These are phyloP conservation scores for Steinernema feltiae DNA, from an alignment of 1,140 invertebrate species.

Conservation along the genomic window DNA sequence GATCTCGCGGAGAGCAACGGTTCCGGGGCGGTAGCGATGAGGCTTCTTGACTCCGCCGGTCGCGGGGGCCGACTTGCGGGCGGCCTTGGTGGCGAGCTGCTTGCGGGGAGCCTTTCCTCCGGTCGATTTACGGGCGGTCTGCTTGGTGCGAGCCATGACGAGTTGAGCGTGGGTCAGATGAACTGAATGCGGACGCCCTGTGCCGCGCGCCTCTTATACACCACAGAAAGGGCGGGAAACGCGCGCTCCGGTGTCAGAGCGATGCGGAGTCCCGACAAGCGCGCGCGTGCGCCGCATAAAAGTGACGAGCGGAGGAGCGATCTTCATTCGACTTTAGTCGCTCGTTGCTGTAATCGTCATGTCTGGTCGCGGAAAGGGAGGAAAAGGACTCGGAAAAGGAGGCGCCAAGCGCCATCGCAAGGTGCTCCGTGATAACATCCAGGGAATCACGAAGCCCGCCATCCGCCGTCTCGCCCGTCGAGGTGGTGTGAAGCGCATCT, in stretches of 20 bases:
- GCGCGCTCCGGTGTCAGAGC: too few relatives aligned
- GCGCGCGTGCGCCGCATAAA: neutral
- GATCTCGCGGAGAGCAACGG: too few relatives aligned
- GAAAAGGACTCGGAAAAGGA: slow-evolving; percentile 67
- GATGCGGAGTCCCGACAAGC: too few relatives aligned
- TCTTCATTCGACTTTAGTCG: neutral
- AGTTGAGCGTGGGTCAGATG: neutral
- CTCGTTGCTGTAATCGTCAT: slow-evolving; percentile 56
- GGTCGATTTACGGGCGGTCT: slow-evolving; percentile 7
- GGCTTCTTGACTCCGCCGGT: too few relatives aligned
- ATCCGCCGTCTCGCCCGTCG: slow-evolving; percentile 67
- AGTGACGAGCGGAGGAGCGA: neutral
- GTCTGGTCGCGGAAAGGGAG: slow-evolving; percentile 67
- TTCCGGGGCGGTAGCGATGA: too few relatives aligned
- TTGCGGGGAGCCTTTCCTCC: neutral
- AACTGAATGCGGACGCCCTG: neutral
- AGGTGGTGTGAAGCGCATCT: slow-evolving; percentile 72
- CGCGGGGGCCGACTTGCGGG: too few relatives aligned
- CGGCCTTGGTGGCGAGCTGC: neutral
- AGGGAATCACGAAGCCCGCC: slow-evolving; percentile 68
- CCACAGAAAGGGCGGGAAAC: neutral
- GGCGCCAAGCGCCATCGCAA: slow-evolving; percentile 68
- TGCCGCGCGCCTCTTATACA: neutral
- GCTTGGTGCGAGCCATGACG: neutral
- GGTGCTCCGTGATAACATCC: slow-evolving; percentile 68